Evolutionary conservation across 2,888 invertebrate genomes (phyloP).

Genomic region (Myopa tessellatipennis): DNA sequence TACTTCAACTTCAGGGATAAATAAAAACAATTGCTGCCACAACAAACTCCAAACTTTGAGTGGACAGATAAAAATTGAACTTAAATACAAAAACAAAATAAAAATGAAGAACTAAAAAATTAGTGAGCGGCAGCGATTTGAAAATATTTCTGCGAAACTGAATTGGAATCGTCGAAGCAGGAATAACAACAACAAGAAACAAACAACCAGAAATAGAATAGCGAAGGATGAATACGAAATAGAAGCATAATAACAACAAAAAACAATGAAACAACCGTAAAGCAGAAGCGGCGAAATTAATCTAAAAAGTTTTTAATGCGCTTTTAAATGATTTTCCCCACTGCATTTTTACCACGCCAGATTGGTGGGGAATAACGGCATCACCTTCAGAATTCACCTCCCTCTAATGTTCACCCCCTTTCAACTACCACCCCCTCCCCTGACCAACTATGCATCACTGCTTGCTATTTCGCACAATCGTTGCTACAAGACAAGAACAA

Average conservation of each 20-base stretch:
- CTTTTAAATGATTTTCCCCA: conserved; percentile 60
- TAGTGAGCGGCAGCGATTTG: not conserved
- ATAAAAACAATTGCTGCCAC: too few relatives aligned
- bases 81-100: not conserved
- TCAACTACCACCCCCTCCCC: not conserved
- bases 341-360: not conserved
- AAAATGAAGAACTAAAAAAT: not conserved
- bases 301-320: conserved; percentile 67
- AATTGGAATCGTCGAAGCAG: too few relatives aligned
- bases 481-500: too few relatives aligned
- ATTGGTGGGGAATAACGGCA: too few relatives aligned
- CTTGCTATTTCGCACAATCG: not conserved
- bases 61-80: too few relatives aligned
- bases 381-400: not conserved
- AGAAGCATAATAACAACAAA: not conserved
- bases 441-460: not conserved
- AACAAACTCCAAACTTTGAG: too few relatives aligned
- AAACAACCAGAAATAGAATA: not conserved
- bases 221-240: not conserved
- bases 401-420: not conserved
- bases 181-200: not conserved
- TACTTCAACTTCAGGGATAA: too few relatives aligned
- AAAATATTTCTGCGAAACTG: not conserved
- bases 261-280: conserved; percentile 38
- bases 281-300: conserved; percentile 57